Conservation (phyloP, 1,140 invertebrate species). For the Atopsyche davidsoni region DNA sequence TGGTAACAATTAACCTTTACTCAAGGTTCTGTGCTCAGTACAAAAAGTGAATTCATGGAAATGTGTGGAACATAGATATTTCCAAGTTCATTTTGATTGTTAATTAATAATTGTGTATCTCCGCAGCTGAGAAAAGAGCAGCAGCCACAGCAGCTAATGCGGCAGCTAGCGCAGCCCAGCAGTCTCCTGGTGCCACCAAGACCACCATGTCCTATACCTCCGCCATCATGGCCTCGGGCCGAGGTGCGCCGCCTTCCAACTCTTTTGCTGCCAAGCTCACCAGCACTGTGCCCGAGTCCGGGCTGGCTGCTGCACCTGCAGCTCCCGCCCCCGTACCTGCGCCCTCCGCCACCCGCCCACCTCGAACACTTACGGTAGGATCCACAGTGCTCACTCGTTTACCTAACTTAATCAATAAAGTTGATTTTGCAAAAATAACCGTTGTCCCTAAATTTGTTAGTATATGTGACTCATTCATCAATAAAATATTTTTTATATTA, state of each 20-base stretch:
- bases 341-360: too few species aligned
- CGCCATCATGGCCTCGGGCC: constrained; percentile 52
- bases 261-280: constrained; percentile 58
- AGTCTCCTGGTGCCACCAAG: constrained; percentile 51
- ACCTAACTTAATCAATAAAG: too few species aligned
- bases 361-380: too few species aligned
- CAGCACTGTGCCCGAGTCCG: constrained; percentile 28
- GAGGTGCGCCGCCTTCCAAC: constrained; percentile 42
- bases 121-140: constrained; percentile 35
- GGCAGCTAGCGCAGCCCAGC: constrained; percentile 26
- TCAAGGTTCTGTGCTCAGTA: background rate
- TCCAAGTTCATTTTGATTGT: background rate
- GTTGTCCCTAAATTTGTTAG: too few species aligned
- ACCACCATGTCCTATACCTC: constrained; percentile 59
- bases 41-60: background rate
- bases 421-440: too few species aligned
- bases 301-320: constrained; percentile 2
- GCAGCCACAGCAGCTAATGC: constrained; percentile 29
- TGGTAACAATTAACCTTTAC: background rate
- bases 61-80: too few species aligned
- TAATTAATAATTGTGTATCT: background rate
- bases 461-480: too few species aligned
- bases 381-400: too few species aligned
- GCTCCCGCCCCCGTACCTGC: constrained; percentile 26
- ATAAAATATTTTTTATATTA: too few species aligned